Base-by-base conservation (phyloP, 2,797 vertebrate species). In the Cirrhinus molitorella region DNA sequence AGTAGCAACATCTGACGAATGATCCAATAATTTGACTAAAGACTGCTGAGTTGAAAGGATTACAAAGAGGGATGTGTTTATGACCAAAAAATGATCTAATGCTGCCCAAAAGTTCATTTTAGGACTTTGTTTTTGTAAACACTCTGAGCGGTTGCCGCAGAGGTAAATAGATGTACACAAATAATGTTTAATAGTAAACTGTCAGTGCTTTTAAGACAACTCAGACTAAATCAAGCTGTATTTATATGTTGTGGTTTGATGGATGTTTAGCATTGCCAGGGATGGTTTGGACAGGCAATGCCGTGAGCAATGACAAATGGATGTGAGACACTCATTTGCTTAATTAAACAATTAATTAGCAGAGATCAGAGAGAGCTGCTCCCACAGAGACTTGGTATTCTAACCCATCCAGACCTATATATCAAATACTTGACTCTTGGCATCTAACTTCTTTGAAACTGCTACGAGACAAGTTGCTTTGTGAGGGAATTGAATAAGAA, bases 261-360 rank as follows among this genome's bases (percentile, higher is more conserved):
- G 23, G 16, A 14, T 25, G 23, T 63, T 47, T 77, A 21, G 13
- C 61, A 40, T 37, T 67, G n/a, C 28, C 21, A 53, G 12, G 28
- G 14, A 66, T 17, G 10, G 37, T 25, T 59, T 79, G 49, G 23
- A 71, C 37, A 28, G 34, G 34, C 34, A 55, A 19, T 40, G 34
- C 47, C 1, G 0, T 12, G 63, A 68, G 34, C 63, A 73, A 4
- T 75, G 80, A 66, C 45, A 72, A 23, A 82, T 66, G 34, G 6
- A 66, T 25, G n/a, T 8, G 34, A 67, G 23, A 67, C 47, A 31
- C 34, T 28, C 14, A 66, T 74, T 66, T 74, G 57, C 70, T 74
- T 65, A 74, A 74, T 73, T 75, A 82, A 74, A 83, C 47, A 83
- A 75, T 75, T 43, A 75, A 75, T 83, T 67, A 67, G n/a, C 19